Evolutionary conservation across 1,140 invertebrate genomes (phyloP).

Genomic region (Andricus grossulariae): DNA sequence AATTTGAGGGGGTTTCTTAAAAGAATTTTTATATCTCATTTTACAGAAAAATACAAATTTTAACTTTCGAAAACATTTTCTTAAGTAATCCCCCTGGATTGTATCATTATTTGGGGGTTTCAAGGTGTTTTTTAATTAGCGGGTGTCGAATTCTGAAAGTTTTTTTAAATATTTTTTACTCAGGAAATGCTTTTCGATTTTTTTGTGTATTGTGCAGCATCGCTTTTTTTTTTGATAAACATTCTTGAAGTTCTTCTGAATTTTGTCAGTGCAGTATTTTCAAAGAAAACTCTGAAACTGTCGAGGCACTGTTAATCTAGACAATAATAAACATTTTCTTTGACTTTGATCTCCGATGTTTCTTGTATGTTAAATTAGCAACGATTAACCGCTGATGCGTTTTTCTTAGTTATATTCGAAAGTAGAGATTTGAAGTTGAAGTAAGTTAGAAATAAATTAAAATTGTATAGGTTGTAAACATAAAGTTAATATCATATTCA

Average conservation of each 20-base stretch:
- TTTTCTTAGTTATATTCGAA: not conserved
- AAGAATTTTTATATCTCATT: no score
- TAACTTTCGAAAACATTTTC: no score
- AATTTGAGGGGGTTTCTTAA: not conserved
- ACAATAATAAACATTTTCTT: slow-evolving; percentile 1
- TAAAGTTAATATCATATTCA: no score
- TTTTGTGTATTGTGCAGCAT: slow-evolving; percentile 1
- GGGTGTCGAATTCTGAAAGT: no score
- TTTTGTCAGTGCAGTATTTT: not conserved
- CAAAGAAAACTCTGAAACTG: not conserved
- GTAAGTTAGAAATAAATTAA: no score
- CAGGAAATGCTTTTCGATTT: no score
- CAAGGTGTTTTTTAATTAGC: not conserved
- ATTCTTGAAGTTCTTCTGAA: not conserved
- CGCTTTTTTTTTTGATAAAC: not conserved
- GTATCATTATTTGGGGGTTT: not conserved
- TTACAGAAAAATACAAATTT: no score
- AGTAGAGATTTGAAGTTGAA: not conserved
- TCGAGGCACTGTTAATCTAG: slow-evolving; percentile 2
- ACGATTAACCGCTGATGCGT: not conserved
- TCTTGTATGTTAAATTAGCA: not conserved
- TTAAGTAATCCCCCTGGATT: not conserved
- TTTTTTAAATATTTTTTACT: no score
- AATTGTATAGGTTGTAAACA: no score
- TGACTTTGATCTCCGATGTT: not conserved